Evolutionary conservation across 2,888 invertebrate species (phyloP).

Genomic region (Opisthograptis luteolata): DNA sequence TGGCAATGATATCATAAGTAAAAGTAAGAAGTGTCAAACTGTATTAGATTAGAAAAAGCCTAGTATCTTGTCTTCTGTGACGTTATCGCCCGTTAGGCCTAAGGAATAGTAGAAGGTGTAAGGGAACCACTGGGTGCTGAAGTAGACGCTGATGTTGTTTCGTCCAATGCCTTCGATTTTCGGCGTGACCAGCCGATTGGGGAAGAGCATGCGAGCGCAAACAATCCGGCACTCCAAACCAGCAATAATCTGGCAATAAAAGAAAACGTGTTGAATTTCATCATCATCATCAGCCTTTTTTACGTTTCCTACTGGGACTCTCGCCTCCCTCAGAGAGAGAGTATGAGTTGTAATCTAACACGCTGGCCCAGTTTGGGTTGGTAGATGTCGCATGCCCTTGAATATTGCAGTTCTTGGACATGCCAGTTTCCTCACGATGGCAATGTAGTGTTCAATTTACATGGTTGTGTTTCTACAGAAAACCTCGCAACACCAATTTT

Average conservation of each 20-base stretch:
- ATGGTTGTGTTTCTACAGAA: too few relatives aligned
- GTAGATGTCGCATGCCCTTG: too few relatives aligned
- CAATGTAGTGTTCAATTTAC: too few relatives aligned
- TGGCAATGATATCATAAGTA: too few relatives aligned
- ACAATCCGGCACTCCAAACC: slow-evolving; percentile 66
- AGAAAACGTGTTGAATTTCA: not conserved
- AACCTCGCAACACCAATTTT: too few relatives aligned
- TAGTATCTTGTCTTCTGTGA: slow-evolving; percentile 43
- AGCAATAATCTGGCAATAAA: slow-evolving; percentile 59
- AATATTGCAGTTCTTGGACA: too few relatives aligned
- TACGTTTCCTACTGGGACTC: too few relatives aligned
- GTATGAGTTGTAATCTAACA: too few relatives aligned
- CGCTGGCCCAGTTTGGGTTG: too few relatives aligned
- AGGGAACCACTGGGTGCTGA: slow-evolving; percentile 64
- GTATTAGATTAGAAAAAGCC: too few relatives aligned
- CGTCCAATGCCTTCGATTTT: slow-evolving; percentile 61
- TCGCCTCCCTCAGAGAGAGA: too few relatives aligned
- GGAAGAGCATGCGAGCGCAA: slow-evolving; percentile 62
- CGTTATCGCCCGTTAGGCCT: slow-evolving; percentile 60
- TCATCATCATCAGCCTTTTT: not conserved
- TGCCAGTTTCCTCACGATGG: too few relatives aligned
- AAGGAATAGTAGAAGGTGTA: slow-evolving; percentile 58
- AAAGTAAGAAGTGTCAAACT: not conserved
- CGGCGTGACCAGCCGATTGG: slow-evolving; percentile 57
- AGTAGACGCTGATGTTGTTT: slow-evolving; percentile 62